Base-by-base conservation (phyloP, 2,113 vertebrate species). In the Ciconia boyciana region DNA sequence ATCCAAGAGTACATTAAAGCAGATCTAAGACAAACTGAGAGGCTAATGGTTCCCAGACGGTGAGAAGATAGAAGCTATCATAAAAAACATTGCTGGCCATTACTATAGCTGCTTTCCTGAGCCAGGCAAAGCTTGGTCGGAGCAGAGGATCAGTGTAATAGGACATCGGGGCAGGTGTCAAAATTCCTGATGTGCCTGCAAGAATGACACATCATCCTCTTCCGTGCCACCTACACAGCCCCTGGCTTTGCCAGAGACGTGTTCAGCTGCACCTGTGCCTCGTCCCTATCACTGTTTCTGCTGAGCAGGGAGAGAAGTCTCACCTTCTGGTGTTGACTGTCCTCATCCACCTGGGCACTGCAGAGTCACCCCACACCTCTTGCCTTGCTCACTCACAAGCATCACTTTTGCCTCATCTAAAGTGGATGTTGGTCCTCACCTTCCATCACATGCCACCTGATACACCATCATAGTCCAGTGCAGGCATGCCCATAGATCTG, bases 1-100 rank as follows among this genome's bases (percentile, higher is more conserved):
- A 90, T 91, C 41, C 19, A 88, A 65, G 58, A 91, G 78, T 71
- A 69, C 44, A 51, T 79, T 79, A 85, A 85, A 90, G 58, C 19
- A 83, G 54, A 21, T 57, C 49, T 86, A 87, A 85, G 74, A 85
- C 54, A 87, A 94, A 83, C 54, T 15, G 60, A 71, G 66, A 90
- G 31, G 41, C 74, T 83, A 87, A 91, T 57, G 51, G 12, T 31
- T 96, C 71, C 51, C 20, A 12, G 43, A 16, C 3, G 5, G 62
- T 17, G 28, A 76, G 61, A 85, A 46, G n/a, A 46, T 8, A 79
- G 83, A 92, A 93, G 32, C 26, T 48, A 11, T 58, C 29, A 31
- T 54, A 43, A 76, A 66, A 95, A 55, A 1, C 10, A 28, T 24
- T 31, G 18, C 49, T 83, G 31, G 36, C 26, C 31, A 13, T 29